Conservation (phyloP, 2,888 invertebrate genomes). For the Ditula angustiorana region DNA sequence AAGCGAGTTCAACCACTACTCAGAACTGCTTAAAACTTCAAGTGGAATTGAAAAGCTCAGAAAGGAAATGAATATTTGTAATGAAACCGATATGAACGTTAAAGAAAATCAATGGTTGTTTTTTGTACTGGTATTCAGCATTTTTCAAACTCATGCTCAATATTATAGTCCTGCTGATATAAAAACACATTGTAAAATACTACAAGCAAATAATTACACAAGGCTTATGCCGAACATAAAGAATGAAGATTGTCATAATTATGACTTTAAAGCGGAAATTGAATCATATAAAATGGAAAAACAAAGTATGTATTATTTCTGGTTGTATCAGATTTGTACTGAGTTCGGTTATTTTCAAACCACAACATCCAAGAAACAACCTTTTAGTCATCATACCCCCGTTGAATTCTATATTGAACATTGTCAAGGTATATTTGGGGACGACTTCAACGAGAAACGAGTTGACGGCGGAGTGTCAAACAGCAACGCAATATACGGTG, state of each 20-base stretch:
- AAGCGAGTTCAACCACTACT: constrained; percentile 60
- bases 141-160: constrained; percentile 65
- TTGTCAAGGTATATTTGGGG: constrained; percentile 74
- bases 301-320: constrained; percentile 53
- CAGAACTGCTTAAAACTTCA: constrained; percentile 56
- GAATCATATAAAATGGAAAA: constrained; percentile 49
- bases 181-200: constrained; percentile 54
- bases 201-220: background rate
- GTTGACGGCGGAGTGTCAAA: constrained; percentile 66
- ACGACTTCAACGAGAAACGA: constrained; percentile 62
- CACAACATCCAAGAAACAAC: constrained; percentile 82
- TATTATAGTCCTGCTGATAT: constrained; percentile 63
- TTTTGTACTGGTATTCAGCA: constrained; percentile 57
- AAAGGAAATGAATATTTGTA: constrained; percentile 69
- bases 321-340: constrained; percentile 90
- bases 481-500: constrained; percentile 81
- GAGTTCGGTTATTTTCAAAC: constrained; percentile 92
- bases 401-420: constrained; percentile 70
- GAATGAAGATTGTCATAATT: constrained; percentile 57
- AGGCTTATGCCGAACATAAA: constrained; percentile 50
- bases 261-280: constrained; percentile 65
- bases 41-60: constrained; percentile 63
- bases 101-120: constrained; percentile 68
- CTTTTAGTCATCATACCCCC: constrained; percentile 82
- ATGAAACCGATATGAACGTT: constrained; percentile 61